A percentile compares a stretch with the other conserved stretches of the same genome.
Evolutionary conservation across 2,888 invertebrate genomes (phyloP).

Genomic region (Holacanthella duospinosa): DNA sequence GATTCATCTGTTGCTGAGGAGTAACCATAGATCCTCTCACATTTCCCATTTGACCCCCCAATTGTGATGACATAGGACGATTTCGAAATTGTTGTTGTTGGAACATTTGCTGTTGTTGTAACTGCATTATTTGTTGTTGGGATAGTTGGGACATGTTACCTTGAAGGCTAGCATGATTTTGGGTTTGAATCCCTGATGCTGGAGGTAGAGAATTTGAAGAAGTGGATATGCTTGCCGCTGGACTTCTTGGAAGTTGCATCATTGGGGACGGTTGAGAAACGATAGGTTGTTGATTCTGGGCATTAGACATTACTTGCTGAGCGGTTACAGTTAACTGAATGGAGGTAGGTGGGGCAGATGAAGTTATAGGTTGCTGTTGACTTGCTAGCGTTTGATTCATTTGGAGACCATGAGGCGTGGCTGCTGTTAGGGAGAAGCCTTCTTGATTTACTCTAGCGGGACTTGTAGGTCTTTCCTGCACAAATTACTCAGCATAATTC

Average conservation of each 20-base stretch:
- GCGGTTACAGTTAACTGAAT: not conserved
- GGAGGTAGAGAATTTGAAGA: not conserved
- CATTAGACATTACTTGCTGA: slow-evolving; percentile 10
- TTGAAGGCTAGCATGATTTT: slow-evolving; percentile 39
- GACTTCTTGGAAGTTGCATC: slow-evolving; percentile 49
- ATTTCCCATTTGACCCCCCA: not conserved
- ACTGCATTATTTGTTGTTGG: slow-evolving; percentile 28
- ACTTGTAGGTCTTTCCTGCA: slow-evolving; percentile 29
- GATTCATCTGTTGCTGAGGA: slow-evolving; percentile 17
- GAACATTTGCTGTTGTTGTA: slow-evolving; percentile 40
- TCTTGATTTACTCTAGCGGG: slow-evolving; percentile 11
- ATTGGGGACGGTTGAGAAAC: slow-evolving; percentile 45
- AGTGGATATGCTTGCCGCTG: not conserved
- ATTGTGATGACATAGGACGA: not conserved
- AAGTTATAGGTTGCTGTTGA: not conserved
- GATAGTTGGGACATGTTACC: slow-evolving; percentile 41
- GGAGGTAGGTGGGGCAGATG: not conserved
- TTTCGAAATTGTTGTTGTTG: slow-evolving; percentile 12
- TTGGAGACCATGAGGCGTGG: not conserved
- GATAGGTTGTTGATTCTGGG: slow-evolving; percentile 37
- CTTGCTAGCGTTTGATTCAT: not conserved
- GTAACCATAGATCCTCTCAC: not conserved
- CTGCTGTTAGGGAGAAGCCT: not conserved
- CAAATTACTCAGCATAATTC: no score
- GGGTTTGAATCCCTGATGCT: not conserved